These are phyloP conservation scores for Diabrotica balteata DNA, from an alignment of 2,888 invertebrate species.

Conservation along the genomic window DNA sequence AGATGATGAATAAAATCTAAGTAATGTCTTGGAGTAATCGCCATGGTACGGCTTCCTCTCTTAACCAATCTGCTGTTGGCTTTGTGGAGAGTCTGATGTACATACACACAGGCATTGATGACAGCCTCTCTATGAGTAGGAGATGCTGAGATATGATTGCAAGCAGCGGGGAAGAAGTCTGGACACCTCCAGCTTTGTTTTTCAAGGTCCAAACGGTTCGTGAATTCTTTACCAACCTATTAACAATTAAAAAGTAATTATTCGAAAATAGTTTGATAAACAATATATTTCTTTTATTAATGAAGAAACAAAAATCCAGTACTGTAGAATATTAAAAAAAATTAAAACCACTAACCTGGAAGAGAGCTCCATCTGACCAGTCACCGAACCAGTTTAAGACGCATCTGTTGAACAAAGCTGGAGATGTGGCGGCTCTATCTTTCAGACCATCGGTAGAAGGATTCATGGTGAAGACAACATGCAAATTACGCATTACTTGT, in stretches of 20 bases:
- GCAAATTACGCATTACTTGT: constrained; percentile 98
- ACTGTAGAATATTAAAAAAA: too few relatives aligned
- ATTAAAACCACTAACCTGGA: constrained; percentile 69
- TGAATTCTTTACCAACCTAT: constrained; percentile 93
- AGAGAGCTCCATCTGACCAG: constrained; percentile 96
- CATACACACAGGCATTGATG: constrained; percentile 98
- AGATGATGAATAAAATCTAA: constrained; percentile 99
- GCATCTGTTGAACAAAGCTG: constrained; percentile 98
- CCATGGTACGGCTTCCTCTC: constrained; percentile 94
- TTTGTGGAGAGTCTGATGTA: constrained; percentile 95
- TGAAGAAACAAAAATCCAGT: too few relatives aligned
- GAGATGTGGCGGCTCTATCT: constrained; percentile 98
- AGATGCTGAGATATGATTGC: constrained; percentile 73
- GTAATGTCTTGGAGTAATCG: constrained; percentile 97
- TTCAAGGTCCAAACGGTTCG: constrained; percentile 93
- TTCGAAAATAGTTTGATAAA: background rate
- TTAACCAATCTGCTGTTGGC: constrained; percentile 91
- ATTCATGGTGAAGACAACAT: constrained; percentile 99
- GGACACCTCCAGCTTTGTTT: constrained; percentile 85
- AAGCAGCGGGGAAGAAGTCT: constrained; percentile 89
- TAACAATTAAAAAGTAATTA: constrained; percentile 11
- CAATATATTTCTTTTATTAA: too few relatives aligned
- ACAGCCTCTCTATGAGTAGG: constrained; percentile 93
- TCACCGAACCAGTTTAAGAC: constrained; percentile 99
- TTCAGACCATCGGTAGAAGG: constrained; percentile 98